Percentiles rank a stretch among this genome's conserved stretches.
Conservation (phyloP, 2,888 invertebrate species). For the Darwinula stevensoni region DNA sequence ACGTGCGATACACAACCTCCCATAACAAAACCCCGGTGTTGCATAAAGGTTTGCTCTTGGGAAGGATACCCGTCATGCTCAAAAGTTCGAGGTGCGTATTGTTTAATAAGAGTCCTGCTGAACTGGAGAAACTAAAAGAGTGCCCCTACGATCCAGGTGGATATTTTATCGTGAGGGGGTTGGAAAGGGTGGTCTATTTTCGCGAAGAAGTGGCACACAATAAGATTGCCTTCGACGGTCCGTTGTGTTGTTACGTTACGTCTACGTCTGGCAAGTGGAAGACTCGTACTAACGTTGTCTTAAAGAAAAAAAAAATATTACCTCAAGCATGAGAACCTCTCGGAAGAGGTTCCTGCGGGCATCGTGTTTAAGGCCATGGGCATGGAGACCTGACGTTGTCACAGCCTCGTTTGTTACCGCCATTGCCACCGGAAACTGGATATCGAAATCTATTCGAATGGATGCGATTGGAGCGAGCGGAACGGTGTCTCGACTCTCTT, state of each 20-base stretch:
- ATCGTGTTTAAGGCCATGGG: too few relatives aligned
- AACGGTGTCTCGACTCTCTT: constrained; percentile 76
- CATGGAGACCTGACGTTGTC: too few relatives aligned
- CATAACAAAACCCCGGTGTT: constrained; percentile 45
- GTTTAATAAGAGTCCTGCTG: constrained; percentile 55
- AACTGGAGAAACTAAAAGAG: constrained; percentile 75
- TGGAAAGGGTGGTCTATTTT: constrained; percentile 57
- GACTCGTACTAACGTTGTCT: constrained; percentile 69
- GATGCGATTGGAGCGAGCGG: constrained; percentile 92
- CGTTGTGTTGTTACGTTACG: constrained; percentile 33
- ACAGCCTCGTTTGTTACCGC: too few relatives aligned
- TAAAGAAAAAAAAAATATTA: constrained; percentile 67
- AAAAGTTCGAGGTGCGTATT: constrained; percentile 80
- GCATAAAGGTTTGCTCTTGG: constrained; percentile 58
- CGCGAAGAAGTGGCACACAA: constrained; percentile 94
- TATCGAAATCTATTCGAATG: constrained; percentile 86
- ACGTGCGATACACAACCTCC: constrained; percentile 85
- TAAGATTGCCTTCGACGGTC: constrained; percentile 80
- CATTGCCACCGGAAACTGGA: too few relatives aligned
- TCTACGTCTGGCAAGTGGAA: constrained; percentile 74
- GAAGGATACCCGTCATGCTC: constrained; percentile 96
- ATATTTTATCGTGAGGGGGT: constrained; percentile 72
- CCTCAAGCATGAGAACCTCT: too few relatives aligned
- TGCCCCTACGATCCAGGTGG: constrained; percentile 99
- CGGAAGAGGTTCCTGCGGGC: too few relatives aligned